Base-by-base conservation (phyloP, 2,888 invertebrate genomes). In the Pristionchus japonicus region DNA sequence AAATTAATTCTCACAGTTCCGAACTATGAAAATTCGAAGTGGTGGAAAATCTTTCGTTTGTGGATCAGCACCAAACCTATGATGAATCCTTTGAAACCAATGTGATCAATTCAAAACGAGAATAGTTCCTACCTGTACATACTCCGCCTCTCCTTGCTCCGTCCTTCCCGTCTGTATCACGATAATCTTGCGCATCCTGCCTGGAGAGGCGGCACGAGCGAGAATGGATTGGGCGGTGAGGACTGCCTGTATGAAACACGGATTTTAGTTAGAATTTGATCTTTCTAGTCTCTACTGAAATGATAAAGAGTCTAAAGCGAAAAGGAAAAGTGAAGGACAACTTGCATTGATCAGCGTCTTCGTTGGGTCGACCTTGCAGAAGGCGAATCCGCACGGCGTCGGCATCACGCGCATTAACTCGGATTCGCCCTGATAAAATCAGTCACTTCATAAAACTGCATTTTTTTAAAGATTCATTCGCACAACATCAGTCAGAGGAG, bases 291-390 rank as follows among this genome's bases (percentile, higher is more conserved):
- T n/a, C n/a, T n/a, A n/a, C n/a, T n/a, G n/a, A n/a, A n/a, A n/a
- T n/a, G n/a, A n/a, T n/a, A n/a, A n/a, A n/a, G n/a, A n/a, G n/a
- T n/a, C n/a, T n/a, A n/a, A n/a, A n/a, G n/a, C n/a, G 13, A n/a
- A 80, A 0, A 20, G 13, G 4, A 4, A 40, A n/a, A 80, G 43
- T 20, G 6, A 40, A 13, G n/a, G n/a, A n/a, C n/a, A n/a, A 86
- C 86, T 23, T 52, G 40, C 86, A 74, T 86, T 86, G 31, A 52
- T 49, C 7, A 86, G 49, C 11, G 86, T 86, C 52, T 86, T 86
- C n/a, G 31, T 64, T 9, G 86, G 86, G 37, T 86, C 86, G 34
- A 70, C 43, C 74, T 86, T 86, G 49, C 86, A 86, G 74, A 86
- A 86, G 40, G 37, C 74, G 74, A 86, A 86, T 34, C 86, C 86